These are phyloP conservation scores for Callionymus lyra DNA, from an alignment of 2,113 vertebrate genomes.

Conservation along the genomic window DNA sequence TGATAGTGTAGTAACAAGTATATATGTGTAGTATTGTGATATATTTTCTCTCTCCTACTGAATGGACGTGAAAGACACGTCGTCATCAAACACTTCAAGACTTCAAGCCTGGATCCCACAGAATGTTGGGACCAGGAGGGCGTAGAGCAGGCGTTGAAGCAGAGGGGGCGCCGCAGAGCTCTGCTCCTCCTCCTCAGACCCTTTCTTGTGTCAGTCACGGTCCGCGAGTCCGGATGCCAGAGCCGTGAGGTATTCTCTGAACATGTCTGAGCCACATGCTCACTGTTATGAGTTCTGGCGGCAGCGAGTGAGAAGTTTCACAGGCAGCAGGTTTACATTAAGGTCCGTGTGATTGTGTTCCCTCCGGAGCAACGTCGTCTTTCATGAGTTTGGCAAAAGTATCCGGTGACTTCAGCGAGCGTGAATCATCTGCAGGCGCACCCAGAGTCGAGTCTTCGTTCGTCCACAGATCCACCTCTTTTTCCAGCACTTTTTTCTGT, in stretches of 20 bases:
- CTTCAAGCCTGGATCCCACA: not conserved
- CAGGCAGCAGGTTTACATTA: slow-evolving; percentile 35
- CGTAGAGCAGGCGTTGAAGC: slow-evolving; percentile 1
- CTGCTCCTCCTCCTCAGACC: slow-evolving; percentile 10
- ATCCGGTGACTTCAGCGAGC: slow-evolving; percentile 24
- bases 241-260: slow-evolving; percentile 40
- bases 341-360: slow-evolving; percentile 24
- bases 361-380: slow-evolving; percentile 18
- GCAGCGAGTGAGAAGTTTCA: slow-evolving; percentile 19
- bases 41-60: too few species aligned
- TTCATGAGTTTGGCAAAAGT: slow-evolving; percentile 38
- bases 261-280: slow-evolving; percentile 37
- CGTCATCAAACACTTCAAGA: not conserved
- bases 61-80: too few species aligned
- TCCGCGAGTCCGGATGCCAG: slow-evolving; percentile 31
- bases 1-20: too few species aligned
- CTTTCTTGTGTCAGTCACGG: slow-evolving; percentile 26
- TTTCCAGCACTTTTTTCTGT: too few species aligned
- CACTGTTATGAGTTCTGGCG: slow-evolving; percentile 37
- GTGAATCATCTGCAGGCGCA: slow-evolving; percentile 9
- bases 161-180: slow-evolving; percentile 4
- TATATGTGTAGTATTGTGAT: too few species aligned
- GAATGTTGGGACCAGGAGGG: not conserved
- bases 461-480: too few species aligned
- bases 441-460: too few species aligned